phyloP scores from a whole-genome alignment of 1,140 invertebrate genomes.

The Conus betulinus region DNA sequence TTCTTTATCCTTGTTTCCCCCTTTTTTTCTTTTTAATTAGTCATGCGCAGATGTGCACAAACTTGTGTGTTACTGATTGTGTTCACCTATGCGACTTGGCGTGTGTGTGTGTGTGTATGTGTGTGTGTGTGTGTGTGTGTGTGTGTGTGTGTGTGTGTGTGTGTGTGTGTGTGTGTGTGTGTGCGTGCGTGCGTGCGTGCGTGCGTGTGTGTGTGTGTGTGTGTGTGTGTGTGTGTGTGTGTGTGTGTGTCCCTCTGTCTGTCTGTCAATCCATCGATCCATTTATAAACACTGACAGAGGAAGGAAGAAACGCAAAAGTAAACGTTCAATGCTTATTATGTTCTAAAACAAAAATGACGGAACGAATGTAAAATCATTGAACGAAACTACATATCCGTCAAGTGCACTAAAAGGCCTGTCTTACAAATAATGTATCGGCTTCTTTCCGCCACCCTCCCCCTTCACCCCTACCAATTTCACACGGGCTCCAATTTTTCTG shows the following conservation, averaged over 20 bases:
- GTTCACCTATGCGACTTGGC: background rate
- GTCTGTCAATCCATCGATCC: no score
- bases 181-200: no score
- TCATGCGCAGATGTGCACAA: background rate
- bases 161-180: slow-evolving; percentile 7
- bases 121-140: slow-evolving; percentile 5
- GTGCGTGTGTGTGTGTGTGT: background rate
- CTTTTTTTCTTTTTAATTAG: background rate
- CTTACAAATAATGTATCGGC: no score
- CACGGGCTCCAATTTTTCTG: no score
- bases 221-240: background rate
- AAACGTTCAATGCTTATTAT: no score
- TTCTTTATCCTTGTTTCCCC: no score
- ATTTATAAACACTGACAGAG: background rate
- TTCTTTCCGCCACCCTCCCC: no score
- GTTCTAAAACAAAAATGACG: no score
- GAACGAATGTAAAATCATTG: background rate
- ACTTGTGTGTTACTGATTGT: background rate
- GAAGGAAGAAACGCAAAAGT: no score
- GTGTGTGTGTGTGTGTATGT: background rate
- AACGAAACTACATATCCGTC: background rate
- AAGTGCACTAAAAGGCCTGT: no score
- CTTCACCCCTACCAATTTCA: no score
- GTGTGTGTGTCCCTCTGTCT: no score
- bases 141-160: background rate